Conservation (phyloP, 2,888 invertebrate genomes). For the Eudemis profundana region DNA sequence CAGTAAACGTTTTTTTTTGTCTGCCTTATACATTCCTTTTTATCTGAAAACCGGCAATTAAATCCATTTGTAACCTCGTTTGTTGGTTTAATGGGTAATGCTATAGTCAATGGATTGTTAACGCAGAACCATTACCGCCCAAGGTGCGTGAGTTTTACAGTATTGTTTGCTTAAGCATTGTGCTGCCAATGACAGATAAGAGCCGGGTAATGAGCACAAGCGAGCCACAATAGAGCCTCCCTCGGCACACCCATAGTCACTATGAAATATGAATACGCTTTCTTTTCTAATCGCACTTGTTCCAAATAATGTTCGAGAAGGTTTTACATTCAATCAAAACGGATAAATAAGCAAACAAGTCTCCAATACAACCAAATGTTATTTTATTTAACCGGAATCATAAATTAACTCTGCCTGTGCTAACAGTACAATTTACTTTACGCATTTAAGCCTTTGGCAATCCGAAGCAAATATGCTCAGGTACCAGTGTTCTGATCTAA, state of each 20-base stretch:
- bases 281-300: slow-evolving; percentile 20
- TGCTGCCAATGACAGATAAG: slow-evolving; percentile 82
- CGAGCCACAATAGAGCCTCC: slow-evolving; percentile 69
- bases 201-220: slow-evolving; percentile 70
- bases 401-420: too few species aligned
- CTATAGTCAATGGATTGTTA: slow-evolving; percentile 42
- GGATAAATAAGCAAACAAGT: neutral
- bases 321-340: neutral
- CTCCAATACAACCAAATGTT: too few species aligned
- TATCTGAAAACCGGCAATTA: slow-evolving; percentile 1
- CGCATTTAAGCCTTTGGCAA: too few species aligned
- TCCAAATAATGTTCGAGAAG: neutral
- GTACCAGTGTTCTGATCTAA: too few species aligned
- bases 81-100: slow-evolving; percentile 22
- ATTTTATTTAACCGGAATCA: too few species aligned
- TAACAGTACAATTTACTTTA: too few species aligned
- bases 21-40: neutral
- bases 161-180: slow-evolving; percentile 72
- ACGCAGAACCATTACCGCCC: slow-evolving; percentile 56
- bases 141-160: slow-evolving; percentile 63
- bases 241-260: slow-evolving; percentile 55
- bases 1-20: neutral
- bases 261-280: slow-evolving; percentile 43
- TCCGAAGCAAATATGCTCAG: too few species aligned
- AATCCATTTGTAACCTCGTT: slow-evolving; percentile 14